phyloP scores from a whole-genome alignment of 2,113 vertebrate genomes.

The Clarias batrachus region DNA sequence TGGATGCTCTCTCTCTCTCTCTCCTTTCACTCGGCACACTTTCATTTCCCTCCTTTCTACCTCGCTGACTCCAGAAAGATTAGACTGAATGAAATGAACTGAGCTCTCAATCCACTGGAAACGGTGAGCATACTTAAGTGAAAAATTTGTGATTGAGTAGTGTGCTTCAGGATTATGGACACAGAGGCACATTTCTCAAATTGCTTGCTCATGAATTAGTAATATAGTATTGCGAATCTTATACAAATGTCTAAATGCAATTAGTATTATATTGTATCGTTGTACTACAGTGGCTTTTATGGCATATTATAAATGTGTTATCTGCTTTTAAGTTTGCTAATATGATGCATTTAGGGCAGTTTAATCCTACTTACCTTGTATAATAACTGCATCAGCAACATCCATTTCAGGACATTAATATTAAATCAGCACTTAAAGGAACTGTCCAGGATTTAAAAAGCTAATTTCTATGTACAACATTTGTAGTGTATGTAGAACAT shows the following conservation, averaged over 20 bases:
- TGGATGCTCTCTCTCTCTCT: constrained; percentile 61
- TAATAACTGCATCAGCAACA: constrained; percentile 8
- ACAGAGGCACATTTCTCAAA: constrained; percentile 3
- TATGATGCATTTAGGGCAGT: background rate
- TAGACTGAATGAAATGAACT: constrained; percentile 77
- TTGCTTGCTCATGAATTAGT: constrained; percentile 1
- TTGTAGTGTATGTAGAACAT: background rate
- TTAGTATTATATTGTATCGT: background rate
- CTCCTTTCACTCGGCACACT: constrained; percentile 58
- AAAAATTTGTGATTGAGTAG: constrained; percentile 24
- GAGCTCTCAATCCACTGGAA: constrained; percentile 43
- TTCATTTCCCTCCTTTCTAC: constrained; percentile 79
- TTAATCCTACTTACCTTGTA: constrained; percentile 25
- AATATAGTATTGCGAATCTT: constrained; percentile 8
- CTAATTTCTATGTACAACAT: background rate
- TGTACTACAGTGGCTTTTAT: constrained; percentile 3
- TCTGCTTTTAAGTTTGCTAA: constrained; percentile 20
- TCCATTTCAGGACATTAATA: constrained; percentile 27
- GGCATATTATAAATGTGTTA: background rate
- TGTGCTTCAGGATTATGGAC: constrained; percentile 17
- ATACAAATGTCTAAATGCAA: constrained; percentile 12
- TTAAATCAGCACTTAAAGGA: constrained; percentile 12
- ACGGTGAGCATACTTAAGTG: constrained; percentile 27
- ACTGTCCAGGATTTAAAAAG: background rate
- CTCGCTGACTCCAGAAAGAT: constrained; percentile 72